phyloP scores from a whole-genome alignment of 2,888 invertebrate species.

The Ormyrus nitidulus region DNA sequence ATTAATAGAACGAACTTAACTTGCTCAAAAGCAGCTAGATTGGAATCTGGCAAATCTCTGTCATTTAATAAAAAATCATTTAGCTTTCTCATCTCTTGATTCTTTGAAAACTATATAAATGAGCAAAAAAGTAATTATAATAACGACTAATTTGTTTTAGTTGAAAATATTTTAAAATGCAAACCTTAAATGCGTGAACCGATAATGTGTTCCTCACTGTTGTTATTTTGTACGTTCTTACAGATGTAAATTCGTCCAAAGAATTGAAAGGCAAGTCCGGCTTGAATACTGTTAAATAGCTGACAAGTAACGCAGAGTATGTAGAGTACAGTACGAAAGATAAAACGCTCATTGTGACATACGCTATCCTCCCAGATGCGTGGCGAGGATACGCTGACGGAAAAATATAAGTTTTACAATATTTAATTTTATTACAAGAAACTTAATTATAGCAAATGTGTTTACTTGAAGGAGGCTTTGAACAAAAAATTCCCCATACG shows the following conservation, averaged over 20 bases:
- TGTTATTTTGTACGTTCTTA: conserved; percentile 31
- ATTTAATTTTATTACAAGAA: too few species aligned
- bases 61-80: background rate
- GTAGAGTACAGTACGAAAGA: conserved; percentile 44
- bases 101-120: too few species aligned
- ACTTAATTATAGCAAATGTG: too few species aligned
- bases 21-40: too few species aligned
- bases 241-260: conserved; percentile 10
- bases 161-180: too few species aligned
- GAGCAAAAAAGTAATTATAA: too few species aligned
- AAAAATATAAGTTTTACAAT: too few species aligned
- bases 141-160: too few species aligned
- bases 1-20: background rate
- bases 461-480: too few species aligned
- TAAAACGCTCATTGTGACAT: background rate
- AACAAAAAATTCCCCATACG: too few species aligned
- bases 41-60: background rate
- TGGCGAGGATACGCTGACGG: too few species aligned
- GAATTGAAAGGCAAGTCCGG: conserved; percentile 56
- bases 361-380: too few species aligned
- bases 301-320: conserved; percentile 61
- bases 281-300: conserved; percentile 58
- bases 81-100: background rate
- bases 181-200: conserved; percentile 19
- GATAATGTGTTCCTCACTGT: conserved; percentile 6